A percentile compares a stretch with the other conserved stretches of the same genome.
Conservation (phyloP, 2,113 vertebrate species). For the Pangasianodon gigas region DNA sequence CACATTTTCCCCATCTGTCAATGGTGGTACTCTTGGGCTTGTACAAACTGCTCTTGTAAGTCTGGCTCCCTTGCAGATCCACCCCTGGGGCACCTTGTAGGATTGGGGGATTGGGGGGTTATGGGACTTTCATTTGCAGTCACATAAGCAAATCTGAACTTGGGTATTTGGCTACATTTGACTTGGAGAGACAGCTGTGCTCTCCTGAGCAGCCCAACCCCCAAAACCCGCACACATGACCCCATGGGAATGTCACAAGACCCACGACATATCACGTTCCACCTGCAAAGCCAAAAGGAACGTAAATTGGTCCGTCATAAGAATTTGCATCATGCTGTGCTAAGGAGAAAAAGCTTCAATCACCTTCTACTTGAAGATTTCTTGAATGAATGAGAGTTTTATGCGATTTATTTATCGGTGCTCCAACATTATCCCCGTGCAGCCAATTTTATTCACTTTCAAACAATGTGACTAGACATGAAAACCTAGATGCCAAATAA, state of each 20-base stretch:
- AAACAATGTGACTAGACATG: no score
- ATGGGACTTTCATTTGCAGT: background rate
- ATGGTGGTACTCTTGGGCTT: background rate
- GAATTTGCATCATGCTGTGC: background rate
- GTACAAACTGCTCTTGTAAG: background rate
- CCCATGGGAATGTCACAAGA: conserved; percentile 44
- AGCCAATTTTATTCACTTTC: background rate
- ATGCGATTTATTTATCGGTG: background rate
- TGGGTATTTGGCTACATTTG: background rate
- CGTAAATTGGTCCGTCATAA: background rate
- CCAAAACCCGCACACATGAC: conserved; percentile 20
- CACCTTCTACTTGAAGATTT: background rate
- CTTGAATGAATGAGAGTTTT: background rate
- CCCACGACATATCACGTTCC: conserved; percentile 45
- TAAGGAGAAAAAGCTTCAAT: background rate
- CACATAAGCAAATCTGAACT: conserved; percentile 3
- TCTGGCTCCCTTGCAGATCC: background rate
- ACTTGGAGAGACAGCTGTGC: conserved; percentile 11
- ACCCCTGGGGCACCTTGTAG: background rate
- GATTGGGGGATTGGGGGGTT: background rate
- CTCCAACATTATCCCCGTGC: background rate
- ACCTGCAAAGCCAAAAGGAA: conserved; percentile 39
- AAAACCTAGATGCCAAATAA: background rate
- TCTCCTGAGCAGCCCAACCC: conserved; percentile 26
- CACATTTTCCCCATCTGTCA: background rate